Percentiles rank a stretch among this genome's conserved stretches.
Evolutionary conservation across 2,113 vertebrate genomes (phyloP).

Genomic region (Toxotes chatareus): DNA sequence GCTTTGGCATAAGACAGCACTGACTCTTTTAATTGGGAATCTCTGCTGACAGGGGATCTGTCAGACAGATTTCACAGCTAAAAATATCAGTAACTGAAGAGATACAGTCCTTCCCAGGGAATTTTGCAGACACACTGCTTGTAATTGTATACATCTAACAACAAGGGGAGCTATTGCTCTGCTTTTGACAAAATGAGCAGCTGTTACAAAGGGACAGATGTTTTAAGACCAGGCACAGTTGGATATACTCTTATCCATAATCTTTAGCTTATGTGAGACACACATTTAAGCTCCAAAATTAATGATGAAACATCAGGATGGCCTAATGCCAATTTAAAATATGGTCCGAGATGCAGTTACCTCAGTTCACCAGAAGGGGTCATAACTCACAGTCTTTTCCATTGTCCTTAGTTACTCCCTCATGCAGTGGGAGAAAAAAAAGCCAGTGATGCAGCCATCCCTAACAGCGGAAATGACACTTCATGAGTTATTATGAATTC

Average conservation of each 20-base stretch:
- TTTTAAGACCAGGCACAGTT: neutral
- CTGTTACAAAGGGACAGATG: neutral
- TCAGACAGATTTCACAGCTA: constrained; percentile 47
- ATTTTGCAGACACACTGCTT: neutral
- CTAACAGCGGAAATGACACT: constrained; percentile 43
- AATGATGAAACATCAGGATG: neutral
- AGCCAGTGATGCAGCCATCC: constrained; percentile 7
- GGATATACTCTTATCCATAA: neutral
- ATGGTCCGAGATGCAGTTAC: neutral
- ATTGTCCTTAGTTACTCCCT: constrained; percentile 61
- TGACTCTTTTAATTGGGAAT: constrained; percentile 35
- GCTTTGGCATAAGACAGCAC: constrained; percentile 6
- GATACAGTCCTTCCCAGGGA: neutral
- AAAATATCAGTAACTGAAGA: constrained; percentile 11
- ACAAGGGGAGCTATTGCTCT: constrained; percentile 55
- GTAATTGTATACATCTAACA: constrained; percentile 26
- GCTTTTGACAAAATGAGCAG: constrained; percentile 25
- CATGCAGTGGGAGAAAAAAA: neutral
- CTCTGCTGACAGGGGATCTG: constrained; percentile 39
- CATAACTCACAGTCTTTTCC: constrained; percentile 18
- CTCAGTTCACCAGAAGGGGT: constrained; percentile 61
- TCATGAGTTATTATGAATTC: constrained; percentile 44
- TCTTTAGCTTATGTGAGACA: neutral
- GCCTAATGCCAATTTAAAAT: neutral
- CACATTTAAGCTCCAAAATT: neutral